Conservation (phyloP, 2,888 invertebrate species). For the Rotaria magnacalcarata region DNA sequence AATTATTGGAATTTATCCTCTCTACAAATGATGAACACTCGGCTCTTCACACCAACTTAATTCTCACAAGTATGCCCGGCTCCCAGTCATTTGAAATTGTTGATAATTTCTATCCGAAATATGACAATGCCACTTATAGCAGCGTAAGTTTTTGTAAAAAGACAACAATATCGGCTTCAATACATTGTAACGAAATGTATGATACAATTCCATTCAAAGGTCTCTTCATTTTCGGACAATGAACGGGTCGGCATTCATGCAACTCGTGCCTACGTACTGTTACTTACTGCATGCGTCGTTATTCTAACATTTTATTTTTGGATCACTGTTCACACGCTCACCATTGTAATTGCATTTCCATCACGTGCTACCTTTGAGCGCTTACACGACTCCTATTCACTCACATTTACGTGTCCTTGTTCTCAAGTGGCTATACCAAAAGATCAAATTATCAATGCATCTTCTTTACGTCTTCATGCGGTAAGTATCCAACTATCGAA, state of each 20-base stretch:
- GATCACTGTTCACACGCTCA: background rate
- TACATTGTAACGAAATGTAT: no score
- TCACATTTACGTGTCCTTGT: background rate
- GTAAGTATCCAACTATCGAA: background rate
- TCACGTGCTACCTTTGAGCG: background rate
- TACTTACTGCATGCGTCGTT: background rate
- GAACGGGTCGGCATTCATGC: background rate
- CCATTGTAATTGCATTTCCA: background rate
- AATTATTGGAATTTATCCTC: background rate
- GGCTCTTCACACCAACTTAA: no score
- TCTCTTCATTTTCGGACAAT: background rate
- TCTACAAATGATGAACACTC: no score
- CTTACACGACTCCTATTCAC: background rate
- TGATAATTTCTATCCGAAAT: no score
- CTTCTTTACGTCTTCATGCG: background rate
- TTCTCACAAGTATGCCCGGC: no score
- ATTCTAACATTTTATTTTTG: background rate
- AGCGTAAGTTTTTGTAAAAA: no score
- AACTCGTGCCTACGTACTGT: background rate
- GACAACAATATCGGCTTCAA: no score
- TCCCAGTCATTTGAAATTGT: no score
- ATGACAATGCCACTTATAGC: no score
- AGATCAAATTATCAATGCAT: background rate
- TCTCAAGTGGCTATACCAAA: background rate
- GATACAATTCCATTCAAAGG: no score